phyloP scores from a whole-genome alignment of 2,888 invertebrate species.

The Hyposoter dolosus region DNA sequence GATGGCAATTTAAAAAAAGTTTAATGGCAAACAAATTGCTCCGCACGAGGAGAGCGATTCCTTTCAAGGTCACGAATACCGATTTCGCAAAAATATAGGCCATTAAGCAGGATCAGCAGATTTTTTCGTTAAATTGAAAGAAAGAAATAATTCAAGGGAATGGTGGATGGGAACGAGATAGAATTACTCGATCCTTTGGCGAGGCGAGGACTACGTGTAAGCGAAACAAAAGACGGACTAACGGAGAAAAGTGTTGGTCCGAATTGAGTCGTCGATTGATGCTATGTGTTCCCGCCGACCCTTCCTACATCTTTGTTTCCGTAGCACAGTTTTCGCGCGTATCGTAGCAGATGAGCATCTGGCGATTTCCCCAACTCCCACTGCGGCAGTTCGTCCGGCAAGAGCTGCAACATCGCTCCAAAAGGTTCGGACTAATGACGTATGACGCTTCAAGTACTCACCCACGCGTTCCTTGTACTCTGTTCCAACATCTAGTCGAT shows the following conservation, averaged over 20 bases:
- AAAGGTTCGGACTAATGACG: slow-evolving; percentile 82
- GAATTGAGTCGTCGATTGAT: slow-evolving; percentile 53
- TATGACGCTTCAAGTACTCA: slow-evolving; percentile 78
- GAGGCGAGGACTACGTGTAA: neutral
- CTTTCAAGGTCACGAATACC: too few relatives aligned
- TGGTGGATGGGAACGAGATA: slow-evolving; percentile 12
- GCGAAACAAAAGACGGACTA: slow-evolving; percentile 21
- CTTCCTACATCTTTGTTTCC: slow-evolving; percentile 59
- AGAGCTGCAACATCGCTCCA: slow-evolving; percentile 44
- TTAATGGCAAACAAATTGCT: too few relatives aligned
- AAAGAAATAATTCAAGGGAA: slow-evolving; percentile 14
- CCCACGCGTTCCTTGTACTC: slow-evolving; percentile 73
- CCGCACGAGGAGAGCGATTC: too few relatives aligned
- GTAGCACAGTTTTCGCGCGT: slow-evolving; percentile 49
- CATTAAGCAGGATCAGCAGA: neutral
- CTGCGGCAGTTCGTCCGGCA: slow-evolving; percentile 76
- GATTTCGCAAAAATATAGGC: neutral
- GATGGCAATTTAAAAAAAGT: too few relatives aligned
- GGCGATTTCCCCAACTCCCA: slow-evolving; percentile 82
- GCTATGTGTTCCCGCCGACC: slow-evolving; percentile 8
- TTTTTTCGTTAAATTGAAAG: slow-evolving; percentile 33
- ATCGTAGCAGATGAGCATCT: slow-evolving; percentile 80
- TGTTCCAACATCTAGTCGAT: slow-evolving; percentile 56
- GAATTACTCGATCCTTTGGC: slow-evolving; percentile 15
- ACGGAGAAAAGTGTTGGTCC: slow-evolving; percentile 21